Conservation (phyloP, 30 jellyfish, hydroid and myxozoan species). For the Chrysaora quinquecirrha region DNA sequence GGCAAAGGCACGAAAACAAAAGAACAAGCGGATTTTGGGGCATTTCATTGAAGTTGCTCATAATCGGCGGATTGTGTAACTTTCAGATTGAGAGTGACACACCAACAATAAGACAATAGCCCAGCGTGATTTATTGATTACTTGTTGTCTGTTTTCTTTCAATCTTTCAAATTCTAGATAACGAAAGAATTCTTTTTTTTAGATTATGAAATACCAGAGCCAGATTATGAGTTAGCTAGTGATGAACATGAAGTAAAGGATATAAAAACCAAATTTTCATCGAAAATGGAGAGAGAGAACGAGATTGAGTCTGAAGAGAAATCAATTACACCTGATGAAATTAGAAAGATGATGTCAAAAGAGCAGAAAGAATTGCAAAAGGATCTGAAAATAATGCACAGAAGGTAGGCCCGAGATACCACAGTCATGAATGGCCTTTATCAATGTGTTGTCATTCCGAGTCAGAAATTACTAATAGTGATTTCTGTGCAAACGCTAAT, state of each 20-base stretch:
- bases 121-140: conserved; percentile 37
- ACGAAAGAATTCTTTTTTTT: not conserved
- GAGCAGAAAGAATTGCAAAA: conserved; percentile 68
- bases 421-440: not conserved
- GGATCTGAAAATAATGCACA: conserved; percentile 70
- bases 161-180: too few relatives aligned
- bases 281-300: not conserved
- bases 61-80: too few relatives aligned
- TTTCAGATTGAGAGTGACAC: too few relatives aligned
- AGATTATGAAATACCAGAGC: conserved; percentile 62
- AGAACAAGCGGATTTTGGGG: too few relatives aligned
- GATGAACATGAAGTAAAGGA: too few relatives aligned
- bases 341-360: conserved; percentile 65
- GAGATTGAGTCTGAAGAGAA: not conserved
- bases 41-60: too few relatives aligned
- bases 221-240: conserved; percentile 71
- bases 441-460: not conserved
- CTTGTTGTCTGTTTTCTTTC: too few relatives aligned
- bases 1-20: too few relatives aligned
- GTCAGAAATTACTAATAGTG: not conserved
- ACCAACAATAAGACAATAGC: too few relatives aligned
- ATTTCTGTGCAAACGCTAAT: not conserved
- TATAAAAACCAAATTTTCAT: too few relatives aligned
- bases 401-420: conserved; percentile 25
- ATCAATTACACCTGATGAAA: conserved; percentile 61